Evolutionary conservation across 2,888 invertebrate species (phyloP).

Genomic region (Apodemia hepburni): DNA sequence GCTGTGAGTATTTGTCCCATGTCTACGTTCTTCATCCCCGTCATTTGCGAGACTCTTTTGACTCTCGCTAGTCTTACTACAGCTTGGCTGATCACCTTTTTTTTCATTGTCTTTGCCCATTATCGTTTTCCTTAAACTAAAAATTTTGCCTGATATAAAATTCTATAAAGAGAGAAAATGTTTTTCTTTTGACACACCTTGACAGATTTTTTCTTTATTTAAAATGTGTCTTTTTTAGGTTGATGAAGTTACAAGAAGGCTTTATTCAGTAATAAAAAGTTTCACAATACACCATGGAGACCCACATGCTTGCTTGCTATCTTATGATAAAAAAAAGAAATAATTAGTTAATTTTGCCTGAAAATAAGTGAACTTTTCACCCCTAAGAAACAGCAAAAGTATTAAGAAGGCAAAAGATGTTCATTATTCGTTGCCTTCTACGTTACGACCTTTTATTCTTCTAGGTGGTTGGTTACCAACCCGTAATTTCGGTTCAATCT

Average conservation of each 20-base stretch:
- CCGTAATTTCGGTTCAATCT: no score
- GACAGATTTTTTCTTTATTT: not conserved
- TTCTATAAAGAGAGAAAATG: not conserved
- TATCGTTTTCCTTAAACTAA: not conserved
- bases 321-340: no score
- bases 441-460: no score
- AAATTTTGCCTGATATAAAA: constrained; percentile 10
- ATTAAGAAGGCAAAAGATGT: no score
- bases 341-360: no score
- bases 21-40: not conserved
- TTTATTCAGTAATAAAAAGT: no score
- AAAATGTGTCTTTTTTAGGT: not conserved
- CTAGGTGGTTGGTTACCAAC: no score
- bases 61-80: not conserved
- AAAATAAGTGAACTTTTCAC: no score
- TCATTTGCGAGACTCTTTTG: not conserved
- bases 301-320: no score
- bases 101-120: not conserved
- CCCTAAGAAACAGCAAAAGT: no score
- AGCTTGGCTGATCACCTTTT: not conserved
- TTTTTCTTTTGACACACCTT: not conserved
- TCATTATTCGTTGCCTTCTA: no score
- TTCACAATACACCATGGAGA: no score
- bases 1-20: not conserved
- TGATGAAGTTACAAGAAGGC: not conserved